Evolutionary conservation across 1,140 invertebrate species (phyloP), one percentile per base, ranked within the genome.

Genomic region (Cepaea nemoralis): DNA sequence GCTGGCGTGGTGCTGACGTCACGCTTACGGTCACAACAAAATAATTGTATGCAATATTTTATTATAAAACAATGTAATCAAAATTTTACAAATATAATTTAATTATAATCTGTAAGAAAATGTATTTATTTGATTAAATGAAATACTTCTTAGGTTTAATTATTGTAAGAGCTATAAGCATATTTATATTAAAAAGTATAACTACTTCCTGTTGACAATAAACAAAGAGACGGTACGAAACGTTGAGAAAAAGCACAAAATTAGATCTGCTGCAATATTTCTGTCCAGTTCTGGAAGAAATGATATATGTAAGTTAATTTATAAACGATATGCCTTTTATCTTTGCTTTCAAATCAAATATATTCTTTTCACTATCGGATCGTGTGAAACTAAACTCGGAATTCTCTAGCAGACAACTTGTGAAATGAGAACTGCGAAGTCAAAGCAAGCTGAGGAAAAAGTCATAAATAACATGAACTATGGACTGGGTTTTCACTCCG

Each of bases 131-230:
- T n/a, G n/a, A n/a, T n/a, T n/a, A n/a, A n/a, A n/a, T n/a, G n/a
- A n/a, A n/a, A n/a, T n/a, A 73, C 12, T 48, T 8, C 45, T 48
- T 12, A 48, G 45, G 19, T 12, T 48, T 69, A 19, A 6, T 69
- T 69, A 69, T 69, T 69, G 67, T 37, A 69, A 31, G 16, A 71
- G 69, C 40, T 71, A 37, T 39, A 40, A 71, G 59, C 5, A 31
- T 31, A 10, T 6, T n/a, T 22, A 5, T 31, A 14, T 5, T 63
- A 63, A 63, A 63, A 63, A 63, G 27, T 5, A 31, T 63, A 6
- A 63, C 27, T 24, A 55, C 50, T 55, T 55, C 50, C 59, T 63
- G 59, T 63, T 27, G 12, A 63, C 59, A 31, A 63, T 63, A 63
- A 63, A 63, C 59, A 63, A 63, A 63, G 59, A 31, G 16, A 31